Evolutionary conservation across 1,140 invertebrate species (phyloP).

Genomic region (Nilaparvata lugens): DNA sequence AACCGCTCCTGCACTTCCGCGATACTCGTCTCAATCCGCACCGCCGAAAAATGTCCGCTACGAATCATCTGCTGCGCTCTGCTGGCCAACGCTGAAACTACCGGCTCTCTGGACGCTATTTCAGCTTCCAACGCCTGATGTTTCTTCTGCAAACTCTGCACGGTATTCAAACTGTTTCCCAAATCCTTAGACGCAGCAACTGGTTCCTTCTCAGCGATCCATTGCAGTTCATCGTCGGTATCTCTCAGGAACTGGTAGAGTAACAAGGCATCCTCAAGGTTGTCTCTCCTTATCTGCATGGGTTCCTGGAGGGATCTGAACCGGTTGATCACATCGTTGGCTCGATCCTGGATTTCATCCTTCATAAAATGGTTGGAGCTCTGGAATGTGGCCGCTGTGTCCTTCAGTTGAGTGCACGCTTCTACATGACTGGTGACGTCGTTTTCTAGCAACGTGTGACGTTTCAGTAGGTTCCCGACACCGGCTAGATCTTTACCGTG

Average conservation of each 20-base stretch:
- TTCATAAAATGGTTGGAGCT: constrained; percentile 73
- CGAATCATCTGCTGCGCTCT: constrained; percentile 68
- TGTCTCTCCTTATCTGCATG: constrained; percentile 78
- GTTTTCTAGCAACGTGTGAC: constrained; percentile 73
- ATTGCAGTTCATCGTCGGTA: constrained; percentile 76
- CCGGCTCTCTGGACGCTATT: constrained; percentile 68
- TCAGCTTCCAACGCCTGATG: constrained; percentile 82
- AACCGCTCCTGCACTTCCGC: constrained; percentile 55
- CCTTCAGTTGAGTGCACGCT: constrained; percentile 64
- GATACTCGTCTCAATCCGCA: constrained; percentile 55
- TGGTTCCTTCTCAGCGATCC: constrained; percentile 78
- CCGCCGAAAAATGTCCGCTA: constrained; percentile 72
- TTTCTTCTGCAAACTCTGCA: constrained; percentile 94
- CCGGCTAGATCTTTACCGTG: constrained; percentile 78
- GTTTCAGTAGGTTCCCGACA: constrained; percentile 72
- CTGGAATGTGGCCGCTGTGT: constrained; percentile 62
- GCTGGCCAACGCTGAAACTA: constrained; percentile 57
- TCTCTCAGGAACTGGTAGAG: constrained; percentile 79
- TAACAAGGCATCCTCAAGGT: constrained; percentile 76
- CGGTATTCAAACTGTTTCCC: constrained; percentile 72
- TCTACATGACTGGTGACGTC: constrained; percentile 72
- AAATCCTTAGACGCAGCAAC: constrained; percentile 69
- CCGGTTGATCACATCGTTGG: constrained; percentile 55
- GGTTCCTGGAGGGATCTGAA: constrained; percentile 68
- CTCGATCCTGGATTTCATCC: constrained; percentile 68